Evolutionary conservation across 2,888 invertebrate species (phyloP), one percentile per base, ranked within the genome.

Genomic region (Chouioia cunea): DNA sequence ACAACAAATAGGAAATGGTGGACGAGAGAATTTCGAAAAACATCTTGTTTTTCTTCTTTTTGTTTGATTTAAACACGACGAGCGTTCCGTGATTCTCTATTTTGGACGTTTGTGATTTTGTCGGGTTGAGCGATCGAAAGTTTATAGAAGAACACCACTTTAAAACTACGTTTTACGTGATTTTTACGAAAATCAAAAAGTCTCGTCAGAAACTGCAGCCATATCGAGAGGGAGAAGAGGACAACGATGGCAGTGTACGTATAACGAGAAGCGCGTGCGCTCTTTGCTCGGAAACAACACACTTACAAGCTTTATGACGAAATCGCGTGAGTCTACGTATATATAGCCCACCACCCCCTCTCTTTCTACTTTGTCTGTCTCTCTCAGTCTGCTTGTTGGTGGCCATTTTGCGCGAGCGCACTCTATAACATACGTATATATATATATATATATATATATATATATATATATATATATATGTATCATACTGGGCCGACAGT

Each of bases 1-100:
- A n/a, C n/a, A n/a, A n/a, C n/a, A n/a, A n/a, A n/a, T n/a, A n/a
- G 52, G 70, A 70, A 70, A 70, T 65, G 62, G 70, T 54, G 48
- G 44, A 20, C 46, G 47, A 2, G 56, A 15, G 4, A 15, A 56
- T 18, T 52, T 22, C 52, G 20, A 52, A 52, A 53, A 53, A 50
- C 8, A 18, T 50, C 6, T 27, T 27, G 6, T 27, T 27, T 4
- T 4, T 27, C 27, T 27, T 27, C 27, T n/a, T n/a, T n/a, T n/a
- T n/a, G n/a, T n/a, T n/a, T n/a, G n/a, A n/a, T n/a, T n/a, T n/a
- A n/a, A n/a, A n/a, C n/a, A n/a, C n/a, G n/a, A n/a, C n/a, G n/a
- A n/a, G n/a, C n/a, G n/a, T n/a, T n/a, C n/a, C n/a, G n/a, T n/a
- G n/a, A n/a, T n/a, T n/a, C n/a, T n/a, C n/a, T n/a, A n/a, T n/a